phyloP scores from a whole-genome alignment of 2,113 vertebrate species.

The Aphelocoma coerulescens region DNA sequence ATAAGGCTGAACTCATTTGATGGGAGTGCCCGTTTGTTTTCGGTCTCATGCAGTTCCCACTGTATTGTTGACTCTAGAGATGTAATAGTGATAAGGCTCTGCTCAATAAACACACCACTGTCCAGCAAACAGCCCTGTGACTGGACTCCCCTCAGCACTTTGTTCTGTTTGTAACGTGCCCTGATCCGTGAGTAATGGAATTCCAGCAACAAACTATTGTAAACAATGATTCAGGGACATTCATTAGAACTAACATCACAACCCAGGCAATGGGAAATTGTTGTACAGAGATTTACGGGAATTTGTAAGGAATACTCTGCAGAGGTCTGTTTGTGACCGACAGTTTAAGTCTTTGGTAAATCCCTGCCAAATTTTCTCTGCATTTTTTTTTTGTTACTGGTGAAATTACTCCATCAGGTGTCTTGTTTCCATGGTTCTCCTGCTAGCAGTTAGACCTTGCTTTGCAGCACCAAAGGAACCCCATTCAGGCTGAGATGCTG shows the following conservation, averaged over 20 bases:
- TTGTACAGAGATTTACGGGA: background rate
- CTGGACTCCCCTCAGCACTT: background rate
- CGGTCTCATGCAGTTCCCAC: background rate
- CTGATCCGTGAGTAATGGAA: background rate
- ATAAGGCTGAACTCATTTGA: background rate
- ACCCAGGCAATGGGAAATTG: background rate
- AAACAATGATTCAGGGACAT: background rate
- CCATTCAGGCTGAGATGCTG: background rate
- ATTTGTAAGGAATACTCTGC: background rate
- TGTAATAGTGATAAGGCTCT: constrained; percentile 1
- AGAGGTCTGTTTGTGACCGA: background rate
- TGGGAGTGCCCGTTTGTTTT: background rate
- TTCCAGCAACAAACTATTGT: background rate
- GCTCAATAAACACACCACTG: background rate
- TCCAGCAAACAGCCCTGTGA: background rate
- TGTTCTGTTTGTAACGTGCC: background rate
- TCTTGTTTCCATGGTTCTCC: background rate
- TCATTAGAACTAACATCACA: background rate
- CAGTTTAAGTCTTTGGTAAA: background rate
- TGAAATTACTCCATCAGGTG: background rate
- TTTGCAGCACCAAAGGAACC: background rate
- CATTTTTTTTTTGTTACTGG: background rate
- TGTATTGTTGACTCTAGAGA: constrained; percentile 33
- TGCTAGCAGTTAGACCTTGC: background rate
- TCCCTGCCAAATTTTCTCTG: background rate